Evolutionary conservation across 2,113 vertebrate genomes (phyloP).

Genomic region (Dicentrarchus labrax): DNA sequence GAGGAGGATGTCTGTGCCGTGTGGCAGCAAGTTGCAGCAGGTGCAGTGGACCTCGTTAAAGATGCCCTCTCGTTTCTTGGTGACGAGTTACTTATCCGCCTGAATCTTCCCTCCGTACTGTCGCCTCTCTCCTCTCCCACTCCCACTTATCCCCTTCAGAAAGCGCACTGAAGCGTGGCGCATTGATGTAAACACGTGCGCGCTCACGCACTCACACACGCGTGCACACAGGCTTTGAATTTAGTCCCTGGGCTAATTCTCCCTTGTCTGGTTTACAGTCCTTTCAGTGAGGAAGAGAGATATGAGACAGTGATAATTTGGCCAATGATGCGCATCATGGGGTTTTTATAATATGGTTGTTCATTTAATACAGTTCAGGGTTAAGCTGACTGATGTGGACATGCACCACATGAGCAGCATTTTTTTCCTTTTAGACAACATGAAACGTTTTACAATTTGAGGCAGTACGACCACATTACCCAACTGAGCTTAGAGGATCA

Average conservation of each 20-base stretch:
- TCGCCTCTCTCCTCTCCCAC: slow-evolving; percentile 57
- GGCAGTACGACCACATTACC: not conserved
- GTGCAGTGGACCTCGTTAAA: slow-evolving; percentile 48
- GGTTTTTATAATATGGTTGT: not conserved
- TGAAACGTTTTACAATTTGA: not conserved
- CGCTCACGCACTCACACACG: slow-evolving; percentile 28
- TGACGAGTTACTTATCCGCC: slow-evolving; percentile 59
- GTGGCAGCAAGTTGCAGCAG: slow-evolving; percentile 58
- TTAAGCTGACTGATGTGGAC: not conserved
- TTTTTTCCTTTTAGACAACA: not conserved
- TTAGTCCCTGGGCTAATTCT: slow-evolving; percentile 18
- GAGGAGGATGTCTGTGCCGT: slow-evolving; percentile 22
- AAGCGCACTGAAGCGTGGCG: slow-evolving; percentile 74
- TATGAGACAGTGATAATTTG: not conserved
- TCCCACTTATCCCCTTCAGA: slow-evolving; percentile 76
- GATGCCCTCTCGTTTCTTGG: slow-evolving; percentile 43
- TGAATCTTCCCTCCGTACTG: slow-evolving; percentile 65
- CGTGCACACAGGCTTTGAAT: slow-evolving; percentile 28
- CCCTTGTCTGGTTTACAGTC: slow-evolving; percentile 38
- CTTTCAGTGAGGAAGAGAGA: not conserved
- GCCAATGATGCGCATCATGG: slow-evolving; percentile 1
- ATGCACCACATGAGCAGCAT: not conserved
- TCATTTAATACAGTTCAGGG: too few relatives aligned
- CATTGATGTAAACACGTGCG: slow-evolving; percentile 63
- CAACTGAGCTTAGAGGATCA: not conserved